Conservation (phyloP, 1,140 invertebrate species). For the Acromyrmex heyeri region DNA sequence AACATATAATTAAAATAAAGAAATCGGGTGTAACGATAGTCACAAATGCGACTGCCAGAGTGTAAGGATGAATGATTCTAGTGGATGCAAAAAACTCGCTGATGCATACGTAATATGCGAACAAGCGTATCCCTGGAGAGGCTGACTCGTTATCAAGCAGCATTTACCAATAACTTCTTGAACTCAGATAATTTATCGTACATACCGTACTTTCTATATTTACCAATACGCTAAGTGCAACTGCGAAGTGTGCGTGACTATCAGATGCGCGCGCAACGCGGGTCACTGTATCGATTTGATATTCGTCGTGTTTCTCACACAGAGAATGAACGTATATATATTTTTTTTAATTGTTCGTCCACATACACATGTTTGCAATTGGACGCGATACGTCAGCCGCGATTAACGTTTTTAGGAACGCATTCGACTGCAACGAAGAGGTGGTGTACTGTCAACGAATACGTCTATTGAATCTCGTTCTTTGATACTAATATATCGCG, state of each 20-base stretch:
- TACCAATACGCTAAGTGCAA: conserved; percentile 73
- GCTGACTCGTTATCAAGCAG: conserved; percentile 52
- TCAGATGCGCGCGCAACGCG: conserved; percentile 74
- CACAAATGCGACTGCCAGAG: background rate
- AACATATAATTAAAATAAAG: conserved; percentile 31
- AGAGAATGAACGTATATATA: conserved; percentile 29
- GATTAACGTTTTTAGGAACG: conserved; percentile 54
- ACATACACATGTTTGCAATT: background rate
- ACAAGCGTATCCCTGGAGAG: background rate
- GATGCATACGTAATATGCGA: conserved; percentile 12
- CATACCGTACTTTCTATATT: conserved; percentile 58
- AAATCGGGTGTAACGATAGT: background rate
- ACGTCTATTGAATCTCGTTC: background rate
- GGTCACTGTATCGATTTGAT: conserved; percentile 78
- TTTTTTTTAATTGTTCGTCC: conserved; percentile 49
- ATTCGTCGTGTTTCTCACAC: conserved; percentile 76
- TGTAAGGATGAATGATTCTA: background rate
- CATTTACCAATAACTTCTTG: conserved; percentile 46
- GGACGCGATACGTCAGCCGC: background rate
- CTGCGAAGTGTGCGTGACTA: conserved; percentile 60
- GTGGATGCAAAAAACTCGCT: background rate
- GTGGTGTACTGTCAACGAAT: background rate
- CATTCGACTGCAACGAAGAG: background rate
- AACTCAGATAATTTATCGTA: conserved; percentile 47
- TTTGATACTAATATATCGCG: background rate